Conservation (phyloP, 2,888 invertebrate species). For the Acronicta aceris region DNA sequence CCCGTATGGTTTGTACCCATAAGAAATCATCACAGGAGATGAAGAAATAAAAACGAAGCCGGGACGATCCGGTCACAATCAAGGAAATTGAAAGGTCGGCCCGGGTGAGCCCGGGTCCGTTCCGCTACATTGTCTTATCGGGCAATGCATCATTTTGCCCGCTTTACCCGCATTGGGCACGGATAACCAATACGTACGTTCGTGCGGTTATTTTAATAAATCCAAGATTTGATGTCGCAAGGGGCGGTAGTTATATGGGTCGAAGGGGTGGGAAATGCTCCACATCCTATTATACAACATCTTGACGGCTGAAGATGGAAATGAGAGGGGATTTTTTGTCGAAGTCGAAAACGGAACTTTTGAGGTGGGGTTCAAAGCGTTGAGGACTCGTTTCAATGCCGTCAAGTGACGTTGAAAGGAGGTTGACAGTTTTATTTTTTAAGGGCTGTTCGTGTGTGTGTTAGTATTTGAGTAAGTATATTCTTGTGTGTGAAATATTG, state of each 20-base stretch:
- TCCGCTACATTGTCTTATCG: slow-evolving; percentile 81
- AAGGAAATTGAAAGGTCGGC: slow-evolving; percentile 85
- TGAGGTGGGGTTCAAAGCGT: slow-evolving; percentile 52
- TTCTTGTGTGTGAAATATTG: slow-evolving; percentile 2
- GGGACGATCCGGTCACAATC: slow-evolving; percentile 68
- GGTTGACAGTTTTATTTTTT: slow-evolving; percentile 48
- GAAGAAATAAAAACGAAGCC: slow-evolving; percentile 69
- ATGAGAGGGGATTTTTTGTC: slow-evolving; percentile 52
- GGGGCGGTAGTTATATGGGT: slow-evolving; percentile 20
- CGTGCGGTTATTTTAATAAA: slow-evolving; percentile 74
- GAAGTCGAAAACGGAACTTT: slow-evolving; percentile 52
- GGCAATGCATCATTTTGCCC: slow-evolving; percentile 78
- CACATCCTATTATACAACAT: slow-evolving; percentile 40
- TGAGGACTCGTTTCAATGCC: slow-evolving; percentile 51
- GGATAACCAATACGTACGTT: slow-evolving; percentile 66
- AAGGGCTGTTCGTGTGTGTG: slow-evolving; percentile 16
- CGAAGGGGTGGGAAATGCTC: slow-evolving; percentile 41
- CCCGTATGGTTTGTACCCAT: slow-evolving; percentile 54
- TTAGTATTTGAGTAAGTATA: slow-evolving; percentile 22
- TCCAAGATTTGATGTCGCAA: slow-evolving; percentile 55
- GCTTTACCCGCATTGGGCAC: slow-evolving; percentile 56
- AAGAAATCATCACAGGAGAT: slow-evolving; percentile 70
- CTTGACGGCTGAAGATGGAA: slow-evolving; percentile 48
- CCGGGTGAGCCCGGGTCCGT: slow-evolving; percentile 68
- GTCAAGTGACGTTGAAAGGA: slow-evolving; percentile 47